Base-by-base conservation (phyloP, 1,140 invertebrate species). In the Charaxes varanes region DNA sequence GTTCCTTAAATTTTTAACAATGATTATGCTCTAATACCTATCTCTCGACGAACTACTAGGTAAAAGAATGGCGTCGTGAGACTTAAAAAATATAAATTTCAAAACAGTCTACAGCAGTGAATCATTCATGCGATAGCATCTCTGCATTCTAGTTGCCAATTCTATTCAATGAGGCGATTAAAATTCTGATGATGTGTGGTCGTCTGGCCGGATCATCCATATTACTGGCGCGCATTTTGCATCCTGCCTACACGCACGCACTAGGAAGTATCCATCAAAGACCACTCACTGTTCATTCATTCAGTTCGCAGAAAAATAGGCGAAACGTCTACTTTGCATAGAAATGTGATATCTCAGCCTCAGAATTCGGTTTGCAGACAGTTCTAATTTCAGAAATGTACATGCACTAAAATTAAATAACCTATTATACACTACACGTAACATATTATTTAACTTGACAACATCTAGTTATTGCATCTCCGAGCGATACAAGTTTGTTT, bases 151-250 rank as follows among this genome's bases (percentile, higher is more conserved):
- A 61, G 52, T 63, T 53, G 56, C 33, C 46, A 41, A 70, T 71
- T 76, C 60, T 65, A 72, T 74, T 64, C 64, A 80, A 74, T 70
- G 55, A 71, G 70, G 36, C 44, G 41, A 76, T 80, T 80, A 68
- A 67, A 74, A 80, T 80, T 78, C 76, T 65, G 49, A 66, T 62
- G 58, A 69, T 72, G 69, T 53, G 49, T 44, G 46, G 45, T 43
- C 44, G 71, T 72, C 69, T 73, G 59, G 58, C 47, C 63, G 65
- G 65, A 78, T 77, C 70, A 80, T 78, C 69, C 69, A 64, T 78
- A 80, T 74, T 72, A 64, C 62, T 57, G 53, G 51, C 62, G 68
- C 64, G 64, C 63, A 38, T 64, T 59, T 50, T 60, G 60, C 65
- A 76, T 78, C 73, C 69, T 76, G 73, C 59, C 50, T 33, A 55